Evolutionary conservation across 2,797 vertebrate species (phyloP).

Genomic region (Neosalanx taihuensis): DNA sequence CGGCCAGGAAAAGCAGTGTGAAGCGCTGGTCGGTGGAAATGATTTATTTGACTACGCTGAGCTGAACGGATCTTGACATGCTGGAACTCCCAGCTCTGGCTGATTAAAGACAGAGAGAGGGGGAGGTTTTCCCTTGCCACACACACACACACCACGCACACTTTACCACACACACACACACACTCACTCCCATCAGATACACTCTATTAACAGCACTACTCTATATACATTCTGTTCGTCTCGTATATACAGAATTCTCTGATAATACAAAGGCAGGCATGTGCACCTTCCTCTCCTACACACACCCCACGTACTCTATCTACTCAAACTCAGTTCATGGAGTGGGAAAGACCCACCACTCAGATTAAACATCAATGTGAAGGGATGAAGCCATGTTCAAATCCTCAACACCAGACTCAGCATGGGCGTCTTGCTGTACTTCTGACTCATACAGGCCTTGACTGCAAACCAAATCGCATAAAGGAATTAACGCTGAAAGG

Average conservation of each 20-base stretch:
- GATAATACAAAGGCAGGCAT: too few relatives aligned
- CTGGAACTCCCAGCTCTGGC: conserved; percentile 21
- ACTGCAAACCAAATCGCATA: too few relatives aligned
- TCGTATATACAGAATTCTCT: neutral
- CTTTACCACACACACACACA: conserved; percentile 2
- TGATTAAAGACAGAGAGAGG: conserved; percentile 28
- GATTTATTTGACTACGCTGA: conserved; percentile 34
- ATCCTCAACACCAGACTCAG: conserved; percentile 2
- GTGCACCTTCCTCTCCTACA: neutral
- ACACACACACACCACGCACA: neutral
- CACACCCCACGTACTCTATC: neutral
- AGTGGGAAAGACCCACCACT: neutral
- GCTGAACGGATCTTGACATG: conserved; percentile 23
- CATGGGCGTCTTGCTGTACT: too few relatives aligned
- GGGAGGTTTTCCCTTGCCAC: neutral
- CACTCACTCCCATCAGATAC: neutral
- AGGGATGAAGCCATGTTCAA: too few relatives aligned
- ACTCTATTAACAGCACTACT: neutral
- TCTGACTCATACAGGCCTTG: too few relatives aligned
- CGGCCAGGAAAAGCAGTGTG: conserved; percentile 26
- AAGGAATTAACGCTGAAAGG: too few relatives aligned
- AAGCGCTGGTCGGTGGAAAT: conserved; percentile 24
- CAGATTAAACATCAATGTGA: too few relatives aligned
- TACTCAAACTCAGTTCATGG: neutral
- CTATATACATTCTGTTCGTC: neutral